Base-by-base conservation (phyloP, 2,888 invertebrate genomes). In the Cerastis leucographa region DNA sequence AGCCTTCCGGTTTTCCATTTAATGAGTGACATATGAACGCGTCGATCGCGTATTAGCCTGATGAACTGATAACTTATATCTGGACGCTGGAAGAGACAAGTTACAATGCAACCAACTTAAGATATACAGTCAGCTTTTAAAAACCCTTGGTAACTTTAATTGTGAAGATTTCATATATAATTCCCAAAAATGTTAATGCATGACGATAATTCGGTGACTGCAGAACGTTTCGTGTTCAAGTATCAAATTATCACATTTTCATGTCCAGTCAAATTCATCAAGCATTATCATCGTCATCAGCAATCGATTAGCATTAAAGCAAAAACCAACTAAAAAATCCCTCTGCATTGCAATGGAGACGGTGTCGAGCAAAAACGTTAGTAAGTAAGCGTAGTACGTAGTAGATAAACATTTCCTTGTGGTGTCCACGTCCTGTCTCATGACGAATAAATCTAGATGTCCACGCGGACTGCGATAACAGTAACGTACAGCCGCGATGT, bases 391-490 rank as follows among this genome's bases (percentile, higher is more conserved):
- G 91, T 89, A 89, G 90, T 89, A 88, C 89, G 85, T 83, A 80
- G 83, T 93, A 94, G 94, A 94, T 94, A 94, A 94, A 94, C 94
- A 94, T 94, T 94, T 94, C 94, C 93, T 91, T 88, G 90, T 91
- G 92, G 90, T 91, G 93, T 91, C 91, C 91, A 90, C 92, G 92
- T 92, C 91, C 90, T 88, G 91, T 83, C 87, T 90, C 93, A 92
- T 94, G 94, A 93, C 89, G 93, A 91, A 94, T 94, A 94, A 94
- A 94, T 94, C 94, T 94, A 91, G 94, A 94, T 94, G 94, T 94
- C 93, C 91, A 88, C 91, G 90, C 88, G 87, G 85, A 72, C 61
- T 67, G 87, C 91, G 94, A 94, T 94, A 94, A 88, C 90, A 85
- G 87, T 88, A 90, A 90, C 87, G 89, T 91, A 90, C 89, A 88